A percentile compares a stretch with the other conserved stretches of the same genome.
These are phyloP conservation scores for Cebus imitator DNA, from an alignment of 2,113 vertebrate genomes.

Conservation along the genomic window DNA sequence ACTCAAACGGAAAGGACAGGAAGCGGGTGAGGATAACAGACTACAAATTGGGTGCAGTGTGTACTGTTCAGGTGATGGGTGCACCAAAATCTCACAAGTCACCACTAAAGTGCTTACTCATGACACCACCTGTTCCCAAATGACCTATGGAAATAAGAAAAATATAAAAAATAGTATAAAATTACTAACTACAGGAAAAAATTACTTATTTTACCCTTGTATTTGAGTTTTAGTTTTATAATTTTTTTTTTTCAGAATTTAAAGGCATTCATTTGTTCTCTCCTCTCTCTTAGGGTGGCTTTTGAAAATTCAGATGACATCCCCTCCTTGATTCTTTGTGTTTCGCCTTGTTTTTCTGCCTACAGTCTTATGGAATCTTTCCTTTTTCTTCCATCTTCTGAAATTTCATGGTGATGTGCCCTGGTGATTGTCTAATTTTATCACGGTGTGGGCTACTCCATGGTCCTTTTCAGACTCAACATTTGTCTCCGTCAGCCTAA, in stretches of 20 bases:
- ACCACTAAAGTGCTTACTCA: too few relatives aligned
- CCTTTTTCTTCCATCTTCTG: background rate
- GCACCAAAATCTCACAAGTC: too few relatives aligned
- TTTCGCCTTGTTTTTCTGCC: background rate
- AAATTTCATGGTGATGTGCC: background rate
- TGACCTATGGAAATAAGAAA: too few relatives aligned
- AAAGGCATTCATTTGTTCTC: background rate
- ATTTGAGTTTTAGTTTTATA: background rate
- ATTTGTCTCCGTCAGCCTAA: background rate
- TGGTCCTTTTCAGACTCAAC: background rate
- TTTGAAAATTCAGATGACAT: background rate
- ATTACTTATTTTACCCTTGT: too few relatives aligned
- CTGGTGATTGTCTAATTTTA: background rate
- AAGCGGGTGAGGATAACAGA: too few relatives aligned
- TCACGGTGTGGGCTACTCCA: accelerated
- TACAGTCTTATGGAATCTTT: background rate
- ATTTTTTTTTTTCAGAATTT: background rate
- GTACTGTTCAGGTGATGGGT: too few relatives aligned
- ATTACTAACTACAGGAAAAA: too few relatives aligned
- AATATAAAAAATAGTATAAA: accelerated
- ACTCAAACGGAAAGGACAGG: too few relatives aligned
- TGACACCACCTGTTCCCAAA: too few relatives aligned
- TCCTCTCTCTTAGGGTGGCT: background rate
- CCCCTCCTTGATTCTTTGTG: background rate
- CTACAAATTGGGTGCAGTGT: too few relatives aligned